Percentiles rank a stretch among this genome's conserved stretches.
Evolutionary conservation across 2,888 invertebrate genomes (phyloP).

Genomic region (Caenorhabditis sp.): DNA sequence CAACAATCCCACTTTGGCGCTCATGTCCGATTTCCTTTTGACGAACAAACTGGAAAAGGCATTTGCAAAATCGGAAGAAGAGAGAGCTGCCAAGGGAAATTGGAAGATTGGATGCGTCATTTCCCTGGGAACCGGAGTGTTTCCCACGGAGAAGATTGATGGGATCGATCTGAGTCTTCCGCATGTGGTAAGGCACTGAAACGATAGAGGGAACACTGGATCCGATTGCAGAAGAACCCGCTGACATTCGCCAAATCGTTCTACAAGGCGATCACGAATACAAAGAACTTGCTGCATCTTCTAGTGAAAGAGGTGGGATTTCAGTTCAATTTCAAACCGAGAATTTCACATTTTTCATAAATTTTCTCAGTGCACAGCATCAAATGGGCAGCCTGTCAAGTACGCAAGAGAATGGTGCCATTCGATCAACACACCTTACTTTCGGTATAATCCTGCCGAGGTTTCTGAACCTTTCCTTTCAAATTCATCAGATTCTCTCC

Average conservation of each 20-base stretch:
- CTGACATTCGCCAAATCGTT: constrained; percentile 60
- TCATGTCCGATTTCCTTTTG: constrained; percentile 64
- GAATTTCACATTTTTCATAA: too few species aligned
- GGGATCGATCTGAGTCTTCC: constrained; percentile 68
- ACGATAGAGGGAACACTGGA: too few species aligned
- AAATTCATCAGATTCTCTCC: constrained; percentile 60
- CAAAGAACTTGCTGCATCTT: constrained; percentile 61
- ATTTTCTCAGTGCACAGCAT: constrained; percentile 71
- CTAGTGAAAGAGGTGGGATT: constrained; percentile 63
- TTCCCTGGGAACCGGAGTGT: constrained; percentile 67
- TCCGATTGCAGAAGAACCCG: constrained; percentile 63
- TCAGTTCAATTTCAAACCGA: constrained; percentile 13
- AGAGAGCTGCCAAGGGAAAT: constrained; percentile 48
- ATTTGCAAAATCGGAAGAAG: constrained; percentile 53
- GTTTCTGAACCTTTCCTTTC: not conserved
- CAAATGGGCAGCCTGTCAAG: constrained; percentile 68
- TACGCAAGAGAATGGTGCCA: constrained; percentile 72
- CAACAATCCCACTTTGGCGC: constrained; percentile 69
- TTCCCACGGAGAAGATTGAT: constrained; percentile 66
- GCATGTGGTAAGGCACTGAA: constrained; percentile 24
- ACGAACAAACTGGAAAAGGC: constrained; percentile 65
- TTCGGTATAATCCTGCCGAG: constrained; percentile 27
- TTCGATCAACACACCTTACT: constrained; percentile 63
- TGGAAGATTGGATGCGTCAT: constrained; percentile 66
- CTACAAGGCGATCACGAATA: constrained; percentile 55